A percentile compares a stretch with the other conserved stretches of the same genome.
These are phyloP conservation scores for Samia ricini DNA, from an alignment of 1,140 invertebrate species.

Conservation along the genomic window DNA sequence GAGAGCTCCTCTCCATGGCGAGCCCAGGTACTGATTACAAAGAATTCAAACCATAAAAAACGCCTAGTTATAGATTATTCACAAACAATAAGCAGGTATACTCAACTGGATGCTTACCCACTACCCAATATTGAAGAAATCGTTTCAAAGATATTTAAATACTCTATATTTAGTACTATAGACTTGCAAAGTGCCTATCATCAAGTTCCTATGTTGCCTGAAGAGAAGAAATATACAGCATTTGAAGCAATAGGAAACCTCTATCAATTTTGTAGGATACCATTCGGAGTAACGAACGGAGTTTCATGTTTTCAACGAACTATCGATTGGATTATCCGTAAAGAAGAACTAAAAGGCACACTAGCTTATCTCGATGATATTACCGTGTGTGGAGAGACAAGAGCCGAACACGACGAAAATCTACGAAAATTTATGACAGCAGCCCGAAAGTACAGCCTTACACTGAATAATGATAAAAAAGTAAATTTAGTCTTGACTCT, in stretches of 20 bases:
- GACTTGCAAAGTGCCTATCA: conserved; percentile 3
- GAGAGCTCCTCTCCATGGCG: conserved; percentile 29
- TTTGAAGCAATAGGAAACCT: conserved; percentile 15
- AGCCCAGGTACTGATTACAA: conserved; percentile 27
- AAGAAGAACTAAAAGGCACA: conserved; percentile 3
- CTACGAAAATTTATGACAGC: conserved; percentile 3
- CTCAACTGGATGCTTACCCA: conserved; percentile 22
- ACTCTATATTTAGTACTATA: conserved; percentile 5
- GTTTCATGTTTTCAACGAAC: conserved; percentile 22
- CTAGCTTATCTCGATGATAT: conserved; percentile 7
- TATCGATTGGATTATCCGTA: conserved; percentile 9
- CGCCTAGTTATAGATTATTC: conserved; percentile 35
- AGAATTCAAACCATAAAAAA: conserved; percentile 19
- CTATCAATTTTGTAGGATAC: conserved; percentile 17
- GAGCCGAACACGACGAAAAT: not conserved
- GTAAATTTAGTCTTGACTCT: conserved; percentile 6
- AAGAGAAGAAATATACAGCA: conserved; percentile 6
- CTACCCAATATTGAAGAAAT: conserved; percentile 20
- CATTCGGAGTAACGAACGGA: conserved; percentile 6
- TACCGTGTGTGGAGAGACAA: conserved; percentile 5
- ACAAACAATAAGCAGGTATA: conserved; percentile 29
- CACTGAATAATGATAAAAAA: conserved; percentile 4
- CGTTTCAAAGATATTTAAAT: conserved; percentile 6
- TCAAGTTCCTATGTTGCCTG: conserved; percentile 1
- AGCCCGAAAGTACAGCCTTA: not conserved